phyloP scores from a whole-genome alignment of 1,140 invertebrate genomes.

The Conus ventricosus region DNA sequence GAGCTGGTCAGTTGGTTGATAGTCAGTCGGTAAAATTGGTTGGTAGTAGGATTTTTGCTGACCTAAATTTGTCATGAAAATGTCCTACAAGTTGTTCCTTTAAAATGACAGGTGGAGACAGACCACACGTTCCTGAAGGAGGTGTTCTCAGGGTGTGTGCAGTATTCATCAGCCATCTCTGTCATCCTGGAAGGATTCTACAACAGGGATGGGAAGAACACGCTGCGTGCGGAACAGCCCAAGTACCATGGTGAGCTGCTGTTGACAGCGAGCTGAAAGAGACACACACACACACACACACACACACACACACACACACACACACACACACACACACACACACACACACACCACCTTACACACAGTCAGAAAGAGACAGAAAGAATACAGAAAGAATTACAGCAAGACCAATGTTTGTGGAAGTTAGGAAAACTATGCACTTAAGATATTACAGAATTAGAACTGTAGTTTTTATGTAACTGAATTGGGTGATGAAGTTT shows the following conservation, averaged over 20 bases:
- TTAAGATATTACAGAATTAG: no score
- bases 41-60: no score
- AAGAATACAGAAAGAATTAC: no score
- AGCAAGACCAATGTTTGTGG: no score
- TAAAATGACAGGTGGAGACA: conserved; percentile 48
- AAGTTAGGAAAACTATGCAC: no score
- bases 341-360: neutral
- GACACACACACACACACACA: conserved; percentile 15
- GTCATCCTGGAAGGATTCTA: conserved; percentile 69
- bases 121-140: conserved; percentile 69
- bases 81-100: no score
- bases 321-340: conserved; percentile 18
- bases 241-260: conserved; percentile 62
- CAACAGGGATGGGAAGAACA: conserved; percentile 67
- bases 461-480: no score
- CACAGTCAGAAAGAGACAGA: no score
- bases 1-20: no score
- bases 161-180: conserved; percentile 61
- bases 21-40: no score
- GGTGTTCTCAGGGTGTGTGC: conserved; percentile 70
- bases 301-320: conserved; percentile 25
- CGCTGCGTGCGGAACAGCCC: conserved; percentile 65
- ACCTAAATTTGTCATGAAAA: no score
- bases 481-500: no score
- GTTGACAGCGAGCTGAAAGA: neutral